phyloP scores from a whole-genome alignment of 2,888 invertebrate genomes.

The Rhagonycha lutea region DNA sequence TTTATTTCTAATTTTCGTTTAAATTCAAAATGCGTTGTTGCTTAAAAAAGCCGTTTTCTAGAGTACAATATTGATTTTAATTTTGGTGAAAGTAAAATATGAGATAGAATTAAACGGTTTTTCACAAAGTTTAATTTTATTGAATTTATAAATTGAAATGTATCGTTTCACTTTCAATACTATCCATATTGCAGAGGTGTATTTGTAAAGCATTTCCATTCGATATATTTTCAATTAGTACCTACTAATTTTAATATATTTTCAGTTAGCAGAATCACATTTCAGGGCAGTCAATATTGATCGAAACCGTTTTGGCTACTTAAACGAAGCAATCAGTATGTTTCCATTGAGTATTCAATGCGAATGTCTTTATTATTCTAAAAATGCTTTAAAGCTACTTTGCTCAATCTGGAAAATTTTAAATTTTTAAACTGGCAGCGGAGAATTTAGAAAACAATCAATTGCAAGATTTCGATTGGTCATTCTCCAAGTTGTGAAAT shows the following conservation, averaged over 20 bases:
- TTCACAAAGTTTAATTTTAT: not conserved
- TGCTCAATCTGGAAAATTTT: not conserved
- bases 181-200: not conserved
- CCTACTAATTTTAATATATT: too few relatives aligned
- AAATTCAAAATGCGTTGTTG: not conserved
- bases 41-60: not conserved
- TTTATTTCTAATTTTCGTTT: not conserved
- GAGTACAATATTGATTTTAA: not conserved
- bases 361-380: not conserved
- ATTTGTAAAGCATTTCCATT: not conserved
- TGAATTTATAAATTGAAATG: not conserved
- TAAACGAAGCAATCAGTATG: not conserved
- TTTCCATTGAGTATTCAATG: not conserved
- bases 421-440: not conserved
- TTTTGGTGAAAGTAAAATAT: not conserved
- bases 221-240: not conserved
- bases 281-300: not conserved
- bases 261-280: not conserved
- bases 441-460: not conserved
- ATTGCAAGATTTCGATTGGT: not conserved
- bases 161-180: not conserved
- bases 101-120: not conserved
- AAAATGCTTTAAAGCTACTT: not conserved
- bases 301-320: not conserved
- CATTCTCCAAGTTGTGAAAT: not conserved